These are phyloP conservation scores for Tanytarsus gracilentus DNA, from an alignment of 2,888 invertebrate species.

Conservation along the genomic window DNA sequence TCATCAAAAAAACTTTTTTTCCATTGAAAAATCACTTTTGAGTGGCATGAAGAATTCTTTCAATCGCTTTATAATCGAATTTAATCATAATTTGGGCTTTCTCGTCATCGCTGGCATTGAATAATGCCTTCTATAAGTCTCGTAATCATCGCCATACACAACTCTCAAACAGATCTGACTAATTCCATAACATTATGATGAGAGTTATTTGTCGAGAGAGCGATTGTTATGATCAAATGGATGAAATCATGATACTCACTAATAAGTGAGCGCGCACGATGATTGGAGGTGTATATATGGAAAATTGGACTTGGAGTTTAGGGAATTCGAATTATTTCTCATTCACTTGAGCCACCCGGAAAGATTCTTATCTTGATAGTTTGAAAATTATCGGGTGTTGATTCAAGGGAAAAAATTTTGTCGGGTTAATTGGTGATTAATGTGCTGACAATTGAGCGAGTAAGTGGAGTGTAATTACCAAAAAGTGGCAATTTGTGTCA, in stretches of 20 bases:
- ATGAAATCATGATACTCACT: constrained; percentile 16
- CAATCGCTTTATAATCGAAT: not conserved
- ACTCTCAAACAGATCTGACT: constrained; percentile 6
- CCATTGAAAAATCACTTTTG: not conserved
- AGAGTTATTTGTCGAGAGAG: not conserved
- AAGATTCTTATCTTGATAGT: constrained; percentile 22
- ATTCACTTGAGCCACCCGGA: not conserved
- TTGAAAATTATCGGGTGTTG: too few species aligned
- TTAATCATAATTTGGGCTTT: not conserved
- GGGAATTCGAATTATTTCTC: not conserved
- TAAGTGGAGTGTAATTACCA: too few species aligned
- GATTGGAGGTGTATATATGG: too few species aligned
- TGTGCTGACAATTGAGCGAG: too few species aligned
- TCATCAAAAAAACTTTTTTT: not conserved
- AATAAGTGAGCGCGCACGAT: not conserved
- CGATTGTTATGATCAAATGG: constrained; percentile 15
- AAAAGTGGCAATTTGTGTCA: too few species aligned
- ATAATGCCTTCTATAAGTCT: not conserved
- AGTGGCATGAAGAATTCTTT: constrained; percentile 8
- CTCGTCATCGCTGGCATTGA: not conserved
- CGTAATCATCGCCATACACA: constrained; percentile 9
- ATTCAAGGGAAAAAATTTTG: too few species aligned
- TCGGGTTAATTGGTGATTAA: too few species aligned
- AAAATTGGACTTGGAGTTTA: constrained; percentile 7
- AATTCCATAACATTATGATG: not conserved